Conservation (phyloP, 2,888 invertebrate genomes). For the Acleris laterana region DNA sequence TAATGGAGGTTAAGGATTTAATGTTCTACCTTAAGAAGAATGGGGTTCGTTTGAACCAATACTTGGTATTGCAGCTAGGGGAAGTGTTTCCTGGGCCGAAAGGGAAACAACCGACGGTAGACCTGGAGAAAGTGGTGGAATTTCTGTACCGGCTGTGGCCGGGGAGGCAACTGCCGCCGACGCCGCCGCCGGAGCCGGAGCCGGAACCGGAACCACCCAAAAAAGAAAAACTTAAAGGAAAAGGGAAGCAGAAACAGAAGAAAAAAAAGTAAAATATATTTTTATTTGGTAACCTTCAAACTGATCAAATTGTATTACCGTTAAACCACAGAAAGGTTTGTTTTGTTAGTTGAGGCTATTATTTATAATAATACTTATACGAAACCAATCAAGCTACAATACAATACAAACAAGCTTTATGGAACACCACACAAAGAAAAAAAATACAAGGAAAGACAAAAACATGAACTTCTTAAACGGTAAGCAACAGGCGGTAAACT, state of each 20-base stretch:
- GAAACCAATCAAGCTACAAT: too few relatives aligned
- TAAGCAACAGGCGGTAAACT: too few relatives aligned
- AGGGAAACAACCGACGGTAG: background rate
- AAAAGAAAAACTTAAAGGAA: background rate
- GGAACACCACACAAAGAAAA: too few relatives aligned
- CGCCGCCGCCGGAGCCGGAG: constrained; percentile 38
- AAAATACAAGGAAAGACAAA: too few relatives aligned
- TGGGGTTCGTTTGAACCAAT: constrained; percentile 5
- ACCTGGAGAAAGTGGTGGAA: constrained; percentile 42
- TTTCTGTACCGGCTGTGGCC: constrained; percentile 46
- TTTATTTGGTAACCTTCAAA: too few relatives aligned
- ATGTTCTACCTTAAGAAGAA: constrained; percentile 23
- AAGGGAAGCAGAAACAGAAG: background rate
- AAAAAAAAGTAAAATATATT: background rate
- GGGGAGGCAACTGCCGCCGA: constrained; percentile 41
- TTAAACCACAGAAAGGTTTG: too few relatives aligned
- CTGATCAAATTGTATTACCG: too few relatives aligned
- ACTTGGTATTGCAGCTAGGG: background rate
- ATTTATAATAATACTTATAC: too few relatives aligned
- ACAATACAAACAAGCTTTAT: too few relatives aligned
- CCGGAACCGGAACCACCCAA: background rate
- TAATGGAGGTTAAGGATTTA: constrained; percentile 42
- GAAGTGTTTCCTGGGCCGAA: constrained; percentile 4
- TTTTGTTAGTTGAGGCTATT: too few relatives aligned
- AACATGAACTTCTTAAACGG: too few relatives aligned